Conservation (phyloP, 2,113 vertebrate species). For the Glaucidium brasilianum region DNA sequence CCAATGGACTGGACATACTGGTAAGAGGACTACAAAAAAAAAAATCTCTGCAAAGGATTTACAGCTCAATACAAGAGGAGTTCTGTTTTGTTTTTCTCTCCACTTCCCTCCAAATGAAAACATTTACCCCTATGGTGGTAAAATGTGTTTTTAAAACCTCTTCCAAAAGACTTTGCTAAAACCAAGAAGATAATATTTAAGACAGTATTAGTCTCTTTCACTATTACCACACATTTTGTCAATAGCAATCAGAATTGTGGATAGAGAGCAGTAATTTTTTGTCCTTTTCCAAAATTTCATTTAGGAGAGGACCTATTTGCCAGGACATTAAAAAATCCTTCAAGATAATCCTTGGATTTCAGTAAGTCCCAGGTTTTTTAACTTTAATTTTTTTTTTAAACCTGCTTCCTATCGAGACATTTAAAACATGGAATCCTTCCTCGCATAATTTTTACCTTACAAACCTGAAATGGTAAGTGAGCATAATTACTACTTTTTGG, state of each 20-base stretch:
- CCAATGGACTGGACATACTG: background rate
- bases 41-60: background rate
- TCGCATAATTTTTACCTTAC: background rate
- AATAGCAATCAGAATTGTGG: background rate
- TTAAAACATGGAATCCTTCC: background rate
- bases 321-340: background rate
- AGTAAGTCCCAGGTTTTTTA: background rate
- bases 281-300: background rate
- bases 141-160: background rate
- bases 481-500: background rate
- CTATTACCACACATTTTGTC: background rate
- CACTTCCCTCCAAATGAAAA: background rate
- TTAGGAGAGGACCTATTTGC: background rate
- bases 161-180: background rate
- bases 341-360: background rate
- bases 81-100: background rate
- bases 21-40: background rate
- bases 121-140: rapidly evolving
- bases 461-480: background rate
- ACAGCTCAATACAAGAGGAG: background rate
- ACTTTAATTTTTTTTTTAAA: background rate
- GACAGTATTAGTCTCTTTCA: background rate
- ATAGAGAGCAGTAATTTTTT: background rate
- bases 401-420: background rate
- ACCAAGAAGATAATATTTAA: background rate